Evolutionary conservation across 92 coral and sea anemone genomes (phyloP).

Genomic region (Diadumene lineata): DNA sequence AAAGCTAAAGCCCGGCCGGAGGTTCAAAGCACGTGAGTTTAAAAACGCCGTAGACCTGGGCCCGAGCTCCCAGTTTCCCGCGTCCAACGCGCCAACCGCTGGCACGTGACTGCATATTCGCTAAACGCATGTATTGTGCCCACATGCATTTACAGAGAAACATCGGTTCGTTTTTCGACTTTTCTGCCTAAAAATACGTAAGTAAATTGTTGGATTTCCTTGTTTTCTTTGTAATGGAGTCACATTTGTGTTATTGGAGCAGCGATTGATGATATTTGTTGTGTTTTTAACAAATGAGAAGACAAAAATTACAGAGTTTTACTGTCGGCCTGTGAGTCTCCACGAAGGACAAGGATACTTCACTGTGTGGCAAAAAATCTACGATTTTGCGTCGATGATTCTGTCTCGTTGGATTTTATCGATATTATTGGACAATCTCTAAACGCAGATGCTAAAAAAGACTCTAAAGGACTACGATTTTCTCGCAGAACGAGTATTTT

Average conservation of each 20-base stretch:
- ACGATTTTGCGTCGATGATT: constrained; percentile 13
- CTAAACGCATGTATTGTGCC: constrained; percentile 98
- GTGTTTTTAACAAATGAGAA: neutral
- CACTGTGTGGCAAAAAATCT: constrained; percentile 12
- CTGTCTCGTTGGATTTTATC: constrained; percentile 5
- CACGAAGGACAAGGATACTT: constrained; percentile 30
- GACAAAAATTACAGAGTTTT: constrained; percentile 6
- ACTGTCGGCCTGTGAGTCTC: constrained; percentile 13
- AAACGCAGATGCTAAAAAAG: neutral
- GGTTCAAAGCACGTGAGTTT: no score
- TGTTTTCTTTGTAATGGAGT: neutral
- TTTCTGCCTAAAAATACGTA: constrained; percentile 85
- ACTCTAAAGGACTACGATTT: neutral
- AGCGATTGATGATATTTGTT: constrained; percentile 8
- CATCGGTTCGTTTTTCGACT: constrained; percentile 58
- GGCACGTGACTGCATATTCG: constrained; percentile 90
- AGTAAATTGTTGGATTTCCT: constrained; percentile 48
- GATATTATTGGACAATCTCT: neutral
- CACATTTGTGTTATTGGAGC: constrained; percentile 13
- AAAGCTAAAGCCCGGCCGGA: neutral
- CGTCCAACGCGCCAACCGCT: constrained; percentile 84
- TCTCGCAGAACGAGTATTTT: neutral
- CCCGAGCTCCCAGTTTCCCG: constrained; percentile 71
- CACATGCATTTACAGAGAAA: constrained; percentile 82
- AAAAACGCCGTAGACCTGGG: constrained; percentile 10